These are phyloP conservation scores for Drosophila tripunctata DNA, from an alignment of 2,888 invertebrate species.

Conservation along the genomic window DNA sequence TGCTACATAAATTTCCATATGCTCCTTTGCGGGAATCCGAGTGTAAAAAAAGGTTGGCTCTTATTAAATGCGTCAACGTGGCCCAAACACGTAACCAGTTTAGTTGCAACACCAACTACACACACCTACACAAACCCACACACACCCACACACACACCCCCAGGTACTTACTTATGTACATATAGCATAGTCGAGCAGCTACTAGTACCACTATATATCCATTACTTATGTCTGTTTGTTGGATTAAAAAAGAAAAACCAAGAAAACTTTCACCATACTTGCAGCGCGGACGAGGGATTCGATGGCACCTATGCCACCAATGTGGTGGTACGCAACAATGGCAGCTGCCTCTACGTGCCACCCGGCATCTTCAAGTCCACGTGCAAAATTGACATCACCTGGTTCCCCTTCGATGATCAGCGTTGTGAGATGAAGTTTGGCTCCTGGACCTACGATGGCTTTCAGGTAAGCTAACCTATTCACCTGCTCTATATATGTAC, in stretches of 20 bases:
- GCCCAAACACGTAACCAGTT: slow-evolving; percentile 28
- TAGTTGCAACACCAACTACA: slow-evolving; percentile 23
- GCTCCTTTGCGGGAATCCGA: slow-evolving; percentile 29
- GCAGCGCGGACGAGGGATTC: slow-evolving; percentile 98
- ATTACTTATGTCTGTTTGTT: slow-evolving; percentile 29
- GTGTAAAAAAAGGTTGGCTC: slow-evolving; percentile 40
- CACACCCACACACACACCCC: neutral
- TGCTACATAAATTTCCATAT: slow-evolving; percentile 63
- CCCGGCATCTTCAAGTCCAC: slow-evolving; percentile 99
- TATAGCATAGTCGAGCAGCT: slow-evolving; percentile 14
- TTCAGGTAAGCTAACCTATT: slow-evolving; percentile 90
- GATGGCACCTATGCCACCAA: slow-evolving; percentile 99
- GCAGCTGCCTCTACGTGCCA: slow-evolving; percentile 97
- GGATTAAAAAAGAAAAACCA: neutral
- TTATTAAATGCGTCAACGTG: slow-evolving; percentile 56
- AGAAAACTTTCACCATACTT: slow-evolving; percentile 53
- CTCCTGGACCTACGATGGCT: slow-evolving; percentile 99
- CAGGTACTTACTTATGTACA: slow-evolving; percentile 13
- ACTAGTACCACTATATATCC: too few relatives aligned
- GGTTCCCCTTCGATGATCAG: slow-evolving; percentile 99
- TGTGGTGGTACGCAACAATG: slow-evolving; percentile 97
- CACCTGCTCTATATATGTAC: neutral
- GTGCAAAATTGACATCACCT: slow-evolving; percentile 99
- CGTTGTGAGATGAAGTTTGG: slow-evolving; percentile 99
- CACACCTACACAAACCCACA: neutral